Evolutionary conservation across 92 coral and sea anemone genomes (phyloP).

Genomic region (Epizoanthus stellaris): DNA sequence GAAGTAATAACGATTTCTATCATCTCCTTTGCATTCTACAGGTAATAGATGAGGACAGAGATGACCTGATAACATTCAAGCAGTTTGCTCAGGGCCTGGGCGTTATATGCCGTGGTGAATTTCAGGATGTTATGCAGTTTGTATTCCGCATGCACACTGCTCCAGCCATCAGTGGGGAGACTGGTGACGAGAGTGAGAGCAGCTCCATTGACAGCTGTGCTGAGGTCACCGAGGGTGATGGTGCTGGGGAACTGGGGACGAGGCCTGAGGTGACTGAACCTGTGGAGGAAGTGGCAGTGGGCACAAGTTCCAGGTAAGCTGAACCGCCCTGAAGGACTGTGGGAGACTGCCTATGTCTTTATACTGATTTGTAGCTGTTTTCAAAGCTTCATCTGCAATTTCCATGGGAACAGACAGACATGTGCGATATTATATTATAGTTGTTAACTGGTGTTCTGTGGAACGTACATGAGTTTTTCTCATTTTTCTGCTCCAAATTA

Average conservation of each 20-base stretch:
- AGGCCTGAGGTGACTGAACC: slow-evolving; percentile 18
- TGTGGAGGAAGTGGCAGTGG: slow-evolving; percentile 1
- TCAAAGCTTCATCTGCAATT: neutral
- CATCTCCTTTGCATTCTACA: slow-evolving; percentile 14
- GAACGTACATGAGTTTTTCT: too few species aligned
- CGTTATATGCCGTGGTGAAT: slow-evolving; percentile 89
- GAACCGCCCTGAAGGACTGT: neutral
- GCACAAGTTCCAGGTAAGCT: neutral
- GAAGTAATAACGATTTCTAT: too few species aligned
- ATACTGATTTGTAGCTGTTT: neutral
- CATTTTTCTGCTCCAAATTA: too few species aligned
- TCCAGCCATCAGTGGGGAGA: slow-evolving; percentile 68
- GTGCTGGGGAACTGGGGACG: slow-evolving; percentile 35
- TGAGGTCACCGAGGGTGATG: slow-evolving; percentile 69
- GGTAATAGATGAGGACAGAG: slow-evolving; percentile 93
- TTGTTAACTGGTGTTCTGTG: too few species aligned
- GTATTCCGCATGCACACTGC: slow-evolving; percentile 91
- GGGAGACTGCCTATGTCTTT: neutral
- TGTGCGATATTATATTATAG: too few species aligned
- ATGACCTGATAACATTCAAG: slow-evolving; percentile 89
- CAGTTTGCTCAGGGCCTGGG: slow-evolving; percentile 90
- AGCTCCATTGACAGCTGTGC: slow-evolving; percentile 72
- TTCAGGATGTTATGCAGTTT: slow-evolving; percentile 87
- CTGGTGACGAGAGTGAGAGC: slow-evolving; percentile 63
- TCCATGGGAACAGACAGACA: too few species aligned